Base-by-base conservation (phyloP, 2,888 invertebrate genomes). In the Agriopis marginaria region DNA sequence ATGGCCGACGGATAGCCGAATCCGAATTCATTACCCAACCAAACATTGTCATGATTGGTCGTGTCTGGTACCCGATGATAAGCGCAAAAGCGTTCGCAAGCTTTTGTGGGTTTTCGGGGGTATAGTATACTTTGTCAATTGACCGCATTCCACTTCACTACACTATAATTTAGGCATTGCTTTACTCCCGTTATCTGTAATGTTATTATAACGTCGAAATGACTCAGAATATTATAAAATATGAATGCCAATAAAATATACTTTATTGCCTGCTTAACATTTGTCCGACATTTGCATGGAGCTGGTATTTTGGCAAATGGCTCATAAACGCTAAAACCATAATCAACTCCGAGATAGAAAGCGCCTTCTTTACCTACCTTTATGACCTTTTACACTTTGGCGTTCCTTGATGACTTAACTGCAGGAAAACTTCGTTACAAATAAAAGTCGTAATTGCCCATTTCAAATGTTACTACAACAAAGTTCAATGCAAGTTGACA, bases 221-320 rank as follows among this genome's bases (percentile, higher is more conserved):
- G n/a, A 40, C 54, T 32, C 32, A 3, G 11, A 32, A 50, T 17
- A 17, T 9, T 12, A 32, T 12, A 32, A 32, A 55, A 40, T 14
- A 55, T 55, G 55, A 55, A 58, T 12, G 58, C 45, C 44, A 45
- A 23, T n/a, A n/a, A n/a, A n/a, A n/a, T 58, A 45, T 51, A 51
- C 23, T 59, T 58, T 44, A 66, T 54, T 40, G 23, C 39, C 53
- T 14, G 59, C 11, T 45, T 66, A 66, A 66, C 66, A 66, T 66
- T 66, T 47, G 10, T 40, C 55, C 47, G 66, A 50, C 66, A 66
- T 66, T 66, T 66, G 49, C 44, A 45, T 62, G 14, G 14, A 49
- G 40, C 42, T 66, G 66, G 14, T 55, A 66, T 61, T 66, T 66
- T 17, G 42, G 50, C 40, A n/a, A 66, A 66, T 66, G 66, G 17